A percentile compares a stretch with the other conserved stretches of the same genome.
phyloP scores from a whole-genome alignment of 2,113 vertebrate genomes.

The Macaca mulatta region DNA sequence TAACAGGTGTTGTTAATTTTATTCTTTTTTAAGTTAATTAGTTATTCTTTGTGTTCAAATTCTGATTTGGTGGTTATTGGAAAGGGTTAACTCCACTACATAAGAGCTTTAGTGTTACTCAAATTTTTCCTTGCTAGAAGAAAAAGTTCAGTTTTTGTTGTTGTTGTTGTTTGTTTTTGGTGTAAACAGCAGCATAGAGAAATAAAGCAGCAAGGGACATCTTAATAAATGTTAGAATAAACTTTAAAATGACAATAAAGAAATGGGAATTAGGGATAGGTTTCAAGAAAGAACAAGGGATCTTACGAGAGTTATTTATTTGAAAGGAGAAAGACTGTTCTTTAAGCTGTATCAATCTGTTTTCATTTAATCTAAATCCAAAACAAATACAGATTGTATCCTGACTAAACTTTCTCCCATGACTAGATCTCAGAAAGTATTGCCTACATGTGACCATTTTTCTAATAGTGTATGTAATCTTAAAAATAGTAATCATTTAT shows the following conservation, averaged over 20 bases:
- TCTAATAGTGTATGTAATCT: background rate
- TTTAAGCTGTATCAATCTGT: background rate
- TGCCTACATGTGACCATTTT: background rate
- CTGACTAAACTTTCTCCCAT: background rate
- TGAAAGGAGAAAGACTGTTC: background rate
- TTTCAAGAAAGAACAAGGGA: background rate
- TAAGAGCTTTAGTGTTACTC: background rate
- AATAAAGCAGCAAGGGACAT: background rate
- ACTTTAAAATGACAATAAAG: background rate
- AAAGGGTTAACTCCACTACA: background rate
- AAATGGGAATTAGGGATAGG: background rate
- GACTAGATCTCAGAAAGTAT: background rate
- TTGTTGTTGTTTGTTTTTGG: background rate
- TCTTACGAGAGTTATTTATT: background rate
- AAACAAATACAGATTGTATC: background rate
- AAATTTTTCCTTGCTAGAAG: background rate
- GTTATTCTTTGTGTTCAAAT: background rate
- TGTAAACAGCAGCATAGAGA: background rate
- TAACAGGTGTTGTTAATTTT: background rate
- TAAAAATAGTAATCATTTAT: background rate
- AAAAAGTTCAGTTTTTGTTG: background rate
- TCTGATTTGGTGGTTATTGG: background rate
- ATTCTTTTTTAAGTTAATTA: background rate
- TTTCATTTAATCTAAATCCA: constrained; percentile 4
- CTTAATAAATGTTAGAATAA: background rate